These are phyloP conservation scores for Orgyia antiqua DNA, from an alignment of 2,888 invertebrate genomes.

Conservation along the genomic window DNA sequence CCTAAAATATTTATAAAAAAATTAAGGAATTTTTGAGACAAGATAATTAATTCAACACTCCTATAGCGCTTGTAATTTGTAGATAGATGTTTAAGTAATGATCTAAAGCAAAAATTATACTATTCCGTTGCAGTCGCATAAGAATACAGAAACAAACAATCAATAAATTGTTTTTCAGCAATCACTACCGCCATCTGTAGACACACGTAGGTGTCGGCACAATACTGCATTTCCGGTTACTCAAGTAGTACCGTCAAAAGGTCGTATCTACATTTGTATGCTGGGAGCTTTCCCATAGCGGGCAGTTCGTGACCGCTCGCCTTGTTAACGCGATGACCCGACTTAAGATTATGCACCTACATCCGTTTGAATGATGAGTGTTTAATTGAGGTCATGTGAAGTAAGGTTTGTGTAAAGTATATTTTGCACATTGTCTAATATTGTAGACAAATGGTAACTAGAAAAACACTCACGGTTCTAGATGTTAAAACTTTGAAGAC, in stretches of 20 bases:
- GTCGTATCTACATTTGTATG: slow-evolving; percentile 65
- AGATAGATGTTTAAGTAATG: no score
- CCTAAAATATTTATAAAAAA: no score
- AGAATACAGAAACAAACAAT: no score
- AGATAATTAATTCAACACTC: no score
- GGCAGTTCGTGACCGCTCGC: slow-evolving; percentile 71
- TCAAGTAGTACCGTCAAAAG: slow-evolving; percentile 37
- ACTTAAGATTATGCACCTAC: slow-evolving; percentile 70
- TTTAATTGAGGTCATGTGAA: slow-evolving; percentile 64
- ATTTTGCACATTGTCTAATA: slow-evolving; percentile 33
- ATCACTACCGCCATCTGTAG: slow-evolving; percentile 28
- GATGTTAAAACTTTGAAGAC: background rate
- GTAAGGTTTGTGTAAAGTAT: slow-evolving; percentile 26
- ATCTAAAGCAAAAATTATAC: no score
- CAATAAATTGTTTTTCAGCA: no score
- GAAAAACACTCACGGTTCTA: background rate
- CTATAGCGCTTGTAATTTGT: no score
- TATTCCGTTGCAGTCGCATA: no score
- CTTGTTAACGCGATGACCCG: slow-evolving; percentile 73
- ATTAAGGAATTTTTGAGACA: no score
- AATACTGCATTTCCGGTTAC: slow-evolving; percentile 36
- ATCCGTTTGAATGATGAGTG: slow-evolving; percentile 70
- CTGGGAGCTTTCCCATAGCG: slow-evolving; percentile 76
- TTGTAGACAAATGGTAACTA: background rate
- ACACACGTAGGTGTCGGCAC: slow-evolving; percentile 31